Evolutionary conservation across 1,140 invertebrate species (phyloP), one percentile per base, ranked within the genome.

Genomic region (silkworm (Bombyx mori)): DNA sequence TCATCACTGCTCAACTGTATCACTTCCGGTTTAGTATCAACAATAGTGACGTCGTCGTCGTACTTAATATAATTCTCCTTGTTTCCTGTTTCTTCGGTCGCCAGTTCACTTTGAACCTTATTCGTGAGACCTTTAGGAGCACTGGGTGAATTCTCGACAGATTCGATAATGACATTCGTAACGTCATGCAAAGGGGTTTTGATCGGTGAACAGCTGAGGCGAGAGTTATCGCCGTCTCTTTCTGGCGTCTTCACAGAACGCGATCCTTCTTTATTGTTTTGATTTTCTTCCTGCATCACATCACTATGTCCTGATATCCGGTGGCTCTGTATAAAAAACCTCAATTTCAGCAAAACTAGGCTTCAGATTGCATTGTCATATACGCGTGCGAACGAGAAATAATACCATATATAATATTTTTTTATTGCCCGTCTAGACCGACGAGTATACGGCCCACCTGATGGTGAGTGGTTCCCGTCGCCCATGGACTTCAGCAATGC

Each of bases 1-100:
- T 85, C 82, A 58, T 86, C 84, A 45, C 82, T 88, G 66, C 82
- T 86, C 6, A 87, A 53, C 0, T 77, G 73, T 22, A 86, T 85
- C 12, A 88, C 70, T 55, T 82, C 80, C 1, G 74, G 71, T 43
- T 71, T 69, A 3, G 60, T 65, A 42, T 82, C 77, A 48, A 81
- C 77, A n/a, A 84, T 82, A 8, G 79, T 77, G 3, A 85, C 66
- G 45, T 82, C 77, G 63, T 82, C 77, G 54, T 84, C 78, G 55
- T 66, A 53, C 8, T 48, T 53, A 46, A 73, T 74, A 4, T 73
- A 67, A 62, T 68, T 71, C 66, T 77, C 72, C 42, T 61, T 73
- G 46, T 18, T 57, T 44, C 55, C 47, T 44, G 47, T 47, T 49
- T 58, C 54, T 56, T 56, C 58, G 35, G 7, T 54, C 42, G 26